Evolutionary conservation across 2,113 vertebrate genomes (phyloP).

Genomic region (Sminthopsis crassicaudata): DNA sequence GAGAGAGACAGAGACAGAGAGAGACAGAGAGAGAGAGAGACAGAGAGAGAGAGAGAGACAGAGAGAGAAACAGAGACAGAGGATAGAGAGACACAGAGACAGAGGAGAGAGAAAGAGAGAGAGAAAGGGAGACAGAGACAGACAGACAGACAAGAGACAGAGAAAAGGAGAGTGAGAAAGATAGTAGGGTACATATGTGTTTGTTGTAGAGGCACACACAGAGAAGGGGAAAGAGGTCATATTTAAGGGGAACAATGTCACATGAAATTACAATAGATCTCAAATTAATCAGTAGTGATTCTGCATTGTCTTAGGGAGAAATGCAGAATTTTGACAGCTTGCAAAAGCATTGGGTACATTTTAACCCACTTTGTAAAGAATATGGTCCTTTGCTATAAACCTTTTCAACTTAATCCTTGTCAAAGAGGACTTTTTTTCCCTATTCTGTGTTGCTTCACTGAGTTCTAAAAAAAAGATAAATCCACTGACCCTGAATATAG

Average conservation of each 20-base stretch:
- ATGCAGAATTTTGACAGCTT: not conserved
- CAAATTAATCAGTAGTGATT: not conserved
- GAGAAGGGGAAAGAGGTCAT: not conserved
- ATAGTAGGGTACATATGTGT: not conserved
- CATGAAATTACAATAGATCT: not conserved
- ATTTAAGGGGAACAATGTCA: not conserved
- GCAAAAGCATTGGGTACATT: not conserved
- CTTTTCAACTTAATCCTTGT: conserved; percentile 23
- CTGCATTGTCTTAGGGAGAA: not conserved
- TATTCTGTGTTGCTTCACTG: conserved; percentile 53
- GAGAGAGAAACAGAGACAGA: no score
- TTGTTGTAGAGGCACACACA: not conserved
- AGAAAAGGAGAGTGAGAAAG: no score
- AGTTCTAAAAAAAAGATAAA: conserved; percentile 66
- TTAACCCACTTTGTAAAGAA: not conserved
- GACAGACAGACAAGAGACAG: no score
- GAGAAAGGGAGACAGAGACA: no score
- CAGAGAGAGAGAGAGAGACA: no score
- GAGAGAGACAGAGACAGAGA: no score
- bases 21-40: no score
- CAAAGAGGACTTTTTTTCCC: conserved; percentile 36
- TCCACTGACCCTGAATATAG: conserved; percentile 84
- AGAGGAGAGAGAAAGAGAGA: no score
- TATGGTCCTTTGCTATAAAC: not conserved
- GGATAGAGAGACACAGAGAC: no score